Evolutionary conservation across 2,113 vertebrate genomes (phyloP), one percentile per base, ranked within the genome.

Genomic region (Ophthalmolycus amberensis): DNA sequence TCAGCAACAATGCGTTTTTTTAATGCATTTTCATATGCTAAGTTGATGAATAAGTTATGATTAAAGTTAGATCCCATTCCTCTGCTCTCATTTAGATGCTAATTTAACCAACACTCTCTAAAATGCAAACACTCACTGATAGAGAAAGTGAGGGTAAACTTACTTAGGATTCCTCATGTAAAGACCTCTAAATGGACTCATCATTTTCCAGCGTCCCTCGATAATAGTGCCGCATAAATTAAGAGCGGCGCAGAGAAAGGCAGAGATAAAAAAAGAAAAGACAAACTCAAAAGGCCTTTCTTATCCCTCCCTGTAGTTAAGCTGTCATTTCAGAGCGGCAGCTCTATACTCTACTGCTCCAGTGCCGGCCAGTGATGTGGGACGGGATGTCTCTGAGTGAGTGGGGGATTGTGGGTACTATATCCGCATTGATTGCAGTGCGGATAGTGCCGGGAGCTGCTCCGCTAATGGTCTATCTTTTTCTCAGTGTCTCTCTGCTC

Each of bases 401-500:
- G 62, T 58, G 50, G 64, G 70, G 67, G 75, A 71, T 86, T 83
- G 85, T 62, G 71, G 77, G 46, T 77, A 85, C 78, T 86, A 79
- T 77, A 85, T 73, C 48, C 64, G 12, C 76, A 87, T 65, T 89
- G 87, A 93, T 81, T 90, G 79, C 63, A 82, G 72, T 78, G 64
- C 27, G 18, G 74, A 88, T 78, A 84, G 66, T 79, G 75, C 73
- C 76, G 62, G 70, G 68, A 87, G 81, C 71, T 63, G 44, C 71
- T 29, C 65, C 64, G 82, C 69, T 77, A 58, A 88, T 85, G 68
- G 71, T 85, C 68, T 71, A 37, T n/a, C 54, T 71, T 9, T 40
- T 25, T 59, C 3, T 29, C 34, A 60, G 9, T 82, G 22, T 82
- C 75, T 80, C 64, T 68, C 32, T 67, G 54, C 52, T 70, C 42